Conservation (phyloP, 2,797 vertebrate genomes). For the Eulemur rubriventer region DNA sequence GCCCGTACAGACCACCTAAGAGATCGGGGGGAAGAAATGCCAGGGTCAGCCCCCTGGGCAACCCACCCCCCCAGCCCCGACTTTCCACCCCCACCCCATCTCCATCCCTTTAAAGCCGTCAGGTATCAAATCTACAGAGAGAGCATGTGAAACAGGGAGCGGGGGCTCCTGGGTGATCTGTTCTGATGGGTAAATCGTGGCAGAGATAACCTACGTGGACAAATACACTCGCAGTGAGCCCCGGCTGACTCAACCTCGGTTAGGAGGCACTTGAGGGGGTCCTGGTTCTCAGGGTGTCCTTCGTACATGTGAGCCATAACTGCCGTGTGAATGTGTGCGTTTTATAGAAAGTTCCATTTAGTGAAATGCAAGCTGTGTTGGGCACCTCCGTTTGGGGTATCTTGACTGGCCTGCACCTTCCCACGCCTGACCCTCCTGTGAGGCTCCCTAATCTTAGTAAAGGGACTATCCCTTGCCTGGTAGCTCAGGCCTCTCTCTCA, state of each 20-base stretch:
- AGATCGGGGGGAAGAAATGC: neutral
- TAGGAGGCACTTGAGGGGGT: neutral
- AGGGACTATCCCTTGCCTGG: neutral
- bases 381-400: neutral
- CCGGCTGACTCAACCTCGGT: neutral
- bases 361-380: neutral
- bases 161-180: neutral
- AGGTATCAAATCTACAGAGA: slow-evolving; percentile 27
- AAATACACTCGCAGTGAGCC: neutral
- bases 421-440: neutral
- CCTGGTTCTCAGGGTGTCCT: neutral
- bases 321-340: neutral
- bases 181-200: neutral
- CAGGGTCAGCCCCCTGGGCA: neutral
- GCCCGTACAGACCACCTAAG: neutral
- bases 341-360: neutral
- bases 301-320: neutral
- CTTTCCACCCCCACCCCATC: neutral
- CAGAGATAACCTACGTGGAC: neutral
- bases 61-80: accelerated
- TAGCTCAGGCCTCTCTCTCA: neutral
- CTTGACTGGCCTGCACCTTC: neutral
- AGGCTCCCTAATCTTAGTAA: neutral
- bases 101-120: neutral
- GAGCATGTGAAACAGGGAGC: neutral